Evolutionary conservation across 1,140 invertebrate species (phyloP), one percentile per base, ranked within the genome.

Genomic region (Tachypleus tridentatus): DNA sequence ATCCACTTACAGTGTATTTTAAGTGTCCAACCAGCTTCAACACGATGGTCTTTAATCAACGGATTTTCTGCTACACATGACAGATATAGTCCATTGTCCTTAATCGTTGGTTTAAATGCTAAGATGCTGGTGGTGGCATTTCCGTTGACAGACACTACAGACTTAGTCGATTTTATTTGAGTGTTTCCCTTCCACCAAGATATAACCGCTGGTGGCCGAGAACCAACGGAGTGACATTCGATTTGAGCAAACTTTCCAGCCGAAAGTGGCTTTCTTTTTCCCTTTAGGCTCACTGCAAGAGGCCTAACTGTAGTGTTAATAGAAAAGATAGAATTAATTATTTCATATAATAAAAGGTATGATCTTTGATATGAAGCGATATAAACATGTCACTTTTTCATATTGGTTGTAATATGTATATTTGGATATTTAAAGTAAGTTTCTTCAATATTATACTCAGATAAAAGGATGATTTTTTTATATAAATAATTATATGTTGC

Each of bases 221-320:
- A 66, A 47, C 65, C 65, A 54, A 86, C 86, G 72, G 88, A 89
- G 73, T 86, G 85, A 75, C 89, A 93, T 59, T 88, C 79, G 2
- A 93, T 81, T 73, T 92, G 29, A 29, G 29, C 29, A 29, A 29
- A 29, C 29, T 29, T 29, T 29, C 2, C 29, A 29, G 29, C 29
- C 29, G 29, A 29, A 29, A 29, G 29, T 1, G 29, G 29, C 29
- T 29, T 29, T 29, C 29, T 29, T 29, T 29, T 29, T 29, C 29
- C 29, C 29, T 29, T 29, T 0, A 29, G 29, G 2, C 29, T 29
- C 29, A 29, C 29, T 29, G 29, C 2, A 29, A 29, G 0, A 29
- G 29, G 29, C 29, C 29, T 29, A 29, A 29, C 29, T 29, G 29
- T 29, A 29, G 29, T 29, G 29, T 29, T 29, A 29, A 29, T 29